Base-by-base conservation (phyloP, 2,888 invertebrate species). In the Melanargia galathea region DNA sequence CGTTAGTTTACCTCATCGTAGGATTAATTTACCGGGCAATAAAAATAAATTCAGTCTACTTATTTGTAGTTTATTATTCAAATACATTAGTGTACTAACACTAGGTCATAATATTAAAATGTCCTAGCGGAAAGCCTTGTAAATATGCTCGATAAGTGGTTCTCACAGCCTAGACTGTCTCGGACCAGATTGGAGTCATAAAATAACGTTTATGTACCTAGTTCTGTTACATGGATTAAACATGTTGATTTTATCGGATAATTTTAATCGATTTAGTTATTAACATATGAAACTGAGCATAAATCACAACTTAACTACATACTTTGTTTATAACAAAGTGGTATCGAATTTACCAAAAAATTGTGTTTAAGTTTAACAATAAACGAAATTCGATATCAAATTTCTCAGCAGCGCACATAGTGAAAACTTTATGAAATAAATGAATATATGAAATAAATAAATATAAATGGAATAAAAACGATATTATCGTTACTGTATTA, bases 111-210 rank as follows among this genome's bases (percentile, higher is more conserved):
- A 40, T 46, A 58, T 58, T 62, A 58, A 52, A 51, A 60, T 56
- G 48, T 24, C 46, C n/a, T 22, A 52, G 64, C 54, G 38, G 54
- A 46, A 61, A 61, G 57, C 57, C 61, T 64, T 61, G 64, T 64
- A 64, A 54, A 60, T 60, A 46, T 52, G 16, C 33, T 35, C 55
- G 45, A 57, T 64, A 63, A 60, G 60, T 55, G 63, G 66, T 68
- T 66, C 69, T 65, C 69, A 70, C 69, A 70, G 66, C 45, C 56
- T 49, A 56, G 26, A 40, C 49, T 59, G 62, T 65, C 64, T 45
- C 40, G 13, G 51, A 45, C 52, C 59, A 51, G 64, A 57, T 52
- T 35, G 48, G 57, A 65, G 64, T 64, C 65, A 59, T 63, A 60
- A 62, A n/a, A 48, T 59, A 60, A 35, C 22, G 48, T 61, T 60